A percentile compares a stretch with the other conserved stretches of the same genome.
Conservation (phyloP, 2,888 invertebrate species). For the Dasypogon diadema region DNA sequence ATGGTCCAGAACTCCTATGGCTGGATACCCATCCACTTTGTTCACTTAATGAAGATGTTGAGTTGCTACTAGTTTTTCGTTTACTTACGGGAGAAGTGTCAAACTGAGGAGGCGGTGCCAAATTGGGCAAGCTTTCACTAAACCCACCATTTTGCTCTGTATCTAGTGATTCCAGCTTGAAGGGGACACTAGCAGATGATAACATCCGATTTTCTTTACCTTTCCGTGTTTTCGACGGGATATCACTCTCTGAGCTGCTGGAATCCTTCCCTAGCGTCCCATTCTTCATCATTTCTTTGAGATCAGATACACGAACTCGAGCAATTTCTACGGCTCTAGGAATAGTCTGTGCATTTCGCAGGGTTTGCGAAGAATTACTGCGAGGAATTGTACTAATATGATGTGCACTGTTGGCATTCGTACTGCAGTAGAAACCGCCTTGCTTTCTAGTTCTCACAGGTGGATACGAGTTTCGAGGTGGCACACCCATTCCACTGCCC, state of each 20-base stretch:
- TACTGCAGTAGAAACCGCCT: constrained; percentile 59
- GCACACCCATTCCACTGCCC: constrained; percentile 72
- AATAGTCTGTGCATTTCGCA: constrained; percentile 66
- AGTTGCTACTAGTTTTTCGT: constrained; percentile 69
- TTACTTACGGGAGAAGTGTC: constrained; percentile 71
- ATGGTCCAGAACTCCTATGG: constrained; percentile 76
- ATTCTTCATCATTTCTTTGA: constrained; percentile 67
- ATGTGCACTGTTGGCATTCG: constrained; percentile 50
- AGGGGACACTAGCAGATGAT: constrained; percentile 76
- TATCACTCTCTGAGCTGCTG: constrained; percentile 72
- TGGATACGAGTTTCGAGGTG: constrained; percentile 75
- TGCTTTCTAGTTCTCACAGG: constrained; percentile 73
- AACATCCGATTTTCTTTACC: constrained; percentile 64
- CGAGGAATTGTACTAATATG: constrained; percentile 72
- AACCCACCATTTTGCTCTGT: constrained; percentile 67
- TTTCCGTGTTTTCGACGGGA: constrained; percentile 70
- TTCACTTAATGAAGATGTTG: constrained; percentile 80
- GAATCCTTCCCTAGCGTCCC: constrained; percentile 64
- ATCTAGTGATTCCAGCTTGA: constrained; percentile 72
- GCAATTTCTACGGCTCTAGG: constrained; percentile 68
- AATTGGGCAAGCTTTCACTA: constrained; percentile 80
- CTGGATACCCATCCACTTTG: constrained; percentile 92
- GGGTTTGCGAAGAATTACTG: constrained; percentile 74
- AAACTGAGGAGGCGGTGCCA: constrained; percentile 75
- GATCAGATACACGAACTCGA: constrained; percentile 66